These are phyloP conservation scores for Hirtodrosophila cameraria DNA, from an alignment of 2,888 invertebrate genomes.

Conservation along the genomic window DNA sequence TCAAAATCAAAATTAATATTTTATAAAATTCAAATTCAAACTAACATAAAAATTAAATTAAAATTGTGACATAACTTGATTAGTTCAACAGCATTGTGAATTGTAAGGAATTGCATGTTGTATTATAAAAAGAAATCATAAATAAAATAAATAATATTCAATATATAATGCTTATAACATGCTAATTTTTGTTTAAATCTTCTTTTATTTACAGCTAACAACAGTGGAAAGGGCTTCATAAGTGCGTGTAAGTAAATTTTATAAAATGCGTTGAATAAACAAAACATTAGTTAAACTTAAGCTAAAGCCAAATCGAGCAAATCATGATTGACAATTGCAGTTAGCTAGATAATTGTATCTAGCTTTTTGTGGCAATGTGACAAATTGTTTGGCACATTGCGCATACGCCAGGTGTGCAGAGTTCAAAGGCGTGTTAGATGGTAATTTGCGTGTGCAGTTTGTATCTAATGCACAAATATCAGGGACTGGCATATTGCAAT, in stretches of 20 bases:
- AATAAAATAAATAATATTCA: no score
- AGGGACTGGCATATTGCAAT: slow-evolving; percentile 50
- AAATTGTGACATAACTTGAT: no score
- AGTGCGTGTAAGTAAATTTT: slow-evolving; percentile 18
- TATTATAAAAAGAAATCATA: no score
- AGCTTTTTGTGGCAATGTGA: slow-evolving; percentile 27
- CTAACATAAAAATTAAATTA: no score
- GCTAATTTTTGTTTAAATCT: slow-evolving; percentile 7
- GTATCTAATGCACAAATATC: neutral
- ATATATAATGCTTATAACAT: neutral
- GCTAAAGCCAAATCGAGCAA: slow-evolving; percentile 17
- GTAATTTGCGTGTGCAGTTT: slow-evolving; percentile 28
- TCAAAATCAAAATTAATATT: no score
- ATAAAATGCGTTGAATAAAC: slow-evolving; percentile 2
- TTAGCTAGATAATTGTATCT: slow-evolving; percentile 50
- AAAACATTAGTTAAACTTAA: slow-evolving; percentile 3
- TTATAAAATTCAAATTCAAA: no score
- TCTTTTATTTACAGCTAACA: slow-evolving; percentile 13
- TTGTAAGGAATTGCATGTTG: no score
- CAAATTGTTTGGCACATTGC: slow-evolving; percentile 50
- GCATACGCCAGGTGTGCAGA: slow-evolving; percentile 56
- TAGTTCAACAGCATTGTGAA: no score
- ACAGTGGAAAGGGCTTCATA: neutral
- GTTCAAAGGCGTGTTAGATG: slow-evolving; percentile 38
- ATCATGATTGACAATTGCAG: slow-evolving; percentile 45